A percentile compares a stretch with the other conserved stretches of the same genome.
Evolutionary conservation across 2,113 vertebrate genomes (phyloP).

Genomic region (Eulemur rufifrons): DNA sequence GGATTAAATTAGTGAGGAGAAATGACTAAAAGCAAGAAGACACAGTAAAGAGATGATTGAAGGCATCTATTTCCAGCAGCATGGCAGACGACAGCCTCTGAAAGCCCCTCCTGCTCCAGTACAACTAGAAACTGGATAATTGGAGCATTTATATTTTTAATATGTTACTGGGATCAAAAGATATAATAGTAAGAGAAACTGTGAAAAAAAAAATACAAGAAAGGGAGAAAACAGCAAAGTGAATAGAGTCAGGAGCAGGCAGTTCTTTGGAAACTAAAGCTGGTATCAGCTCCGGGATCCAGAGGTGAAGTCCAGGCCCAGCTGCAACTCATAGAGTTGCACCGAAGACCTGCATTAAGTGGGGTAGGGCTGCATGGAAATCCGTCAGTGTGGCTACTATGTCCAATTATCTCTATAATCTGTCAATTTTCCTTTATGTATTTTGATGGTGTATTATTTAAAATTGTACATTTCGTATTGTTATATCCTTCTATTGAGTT

Average conservation of each 20-base stretch:
- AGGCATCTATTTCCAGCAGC: neutral
- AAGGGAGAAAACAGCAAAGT: neutral
- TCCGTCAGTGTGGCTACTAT: accelerated
- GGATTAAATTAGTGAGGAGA: neutral
- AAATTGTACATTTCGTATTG: neutral
- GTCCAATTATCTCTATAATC: too few relatives aligned
- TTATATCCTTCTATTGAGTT: neutral
- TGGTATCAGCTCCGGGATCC: neutral
- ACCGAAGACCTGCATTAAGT: neutral
- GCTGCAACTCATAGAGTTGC: too few relatives aligned
- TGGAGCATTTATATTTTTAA: neutral
- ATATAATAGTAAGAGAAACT: neutral
- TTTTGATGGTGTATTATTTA: neutral
- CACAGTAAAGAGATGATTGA: neutral
- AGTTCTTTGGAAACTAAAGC: neutral
- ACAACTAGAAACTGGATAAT: neutral
- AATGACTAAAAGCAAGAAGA: neutral
- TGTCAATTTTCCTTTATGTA: neutral
- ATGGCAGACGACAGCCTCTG: neutral
- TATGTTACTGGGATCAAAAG: neutral
- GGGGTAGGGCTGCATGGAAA: accelerated
- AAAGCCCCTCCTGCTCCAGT: neutral
- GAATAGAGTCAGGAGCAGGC: neutral
- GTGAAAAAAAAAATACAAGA: neutral
- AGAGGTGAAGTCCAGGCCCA: neutral